Evolutionary conservation across 2,797 vertebrate species (phyloP).

Genomic region (Darevskia nairensis): DNA sequence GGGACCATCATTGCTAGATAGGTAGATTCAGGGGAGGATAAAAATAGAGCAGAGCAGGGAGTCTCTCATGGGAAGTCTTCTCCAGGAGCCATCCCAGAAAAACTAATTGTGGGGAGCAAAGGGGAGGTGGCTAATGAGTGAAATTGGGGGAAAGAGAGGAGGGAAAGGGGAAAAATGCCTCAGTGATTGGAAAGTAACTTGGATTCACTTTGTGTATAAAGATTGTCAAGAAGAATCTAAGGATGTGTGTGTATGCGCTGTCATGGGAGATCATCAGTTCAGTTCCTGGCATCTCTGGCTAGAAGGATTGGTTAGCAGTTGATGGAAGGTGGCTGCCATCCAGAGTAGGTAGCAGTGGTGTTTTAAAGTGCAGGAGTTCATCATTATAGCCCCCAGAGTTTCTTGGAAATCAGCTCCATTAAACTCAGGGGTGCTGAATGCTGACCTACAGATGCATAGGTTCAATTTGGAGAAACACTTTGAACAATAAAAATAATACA

Average conservation of each 20-base stretch:
- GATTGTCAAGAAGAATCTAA: no score
- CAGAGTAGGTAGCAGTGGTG: neutral
- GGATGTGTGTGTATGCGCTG: no score
- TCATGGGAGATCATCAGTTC: neutral
- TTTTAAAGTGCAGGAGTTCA: no score
- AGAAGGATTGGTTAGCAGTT: neutral
- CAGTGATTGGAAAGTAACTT: neutral
- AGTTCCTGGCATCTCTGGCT: neutral
- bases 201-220: no score
- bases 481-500: no score
- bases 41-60: no score
- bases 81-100: no score
- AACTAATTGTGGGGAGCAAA: neutral
- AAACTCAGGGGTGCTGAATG: neutral
- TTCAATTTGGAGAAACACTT: no score
- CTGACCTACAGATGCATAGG: neutral
- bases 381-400: no score
- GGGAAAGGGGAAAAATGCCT: neutral
- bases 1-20: no score
- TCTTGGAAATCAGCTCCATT: neutral
- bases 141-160: neutral
- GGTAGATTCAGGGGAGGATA: no score
- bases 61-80: no score
- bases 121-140: neutral
- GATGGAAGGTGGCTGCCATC: neutral